These are phyloP conservation scores for Poeciliopsis infans DNA, from an alignment of 2,797 vertebrate genomes.

Conservation along the genomic window DNA sequence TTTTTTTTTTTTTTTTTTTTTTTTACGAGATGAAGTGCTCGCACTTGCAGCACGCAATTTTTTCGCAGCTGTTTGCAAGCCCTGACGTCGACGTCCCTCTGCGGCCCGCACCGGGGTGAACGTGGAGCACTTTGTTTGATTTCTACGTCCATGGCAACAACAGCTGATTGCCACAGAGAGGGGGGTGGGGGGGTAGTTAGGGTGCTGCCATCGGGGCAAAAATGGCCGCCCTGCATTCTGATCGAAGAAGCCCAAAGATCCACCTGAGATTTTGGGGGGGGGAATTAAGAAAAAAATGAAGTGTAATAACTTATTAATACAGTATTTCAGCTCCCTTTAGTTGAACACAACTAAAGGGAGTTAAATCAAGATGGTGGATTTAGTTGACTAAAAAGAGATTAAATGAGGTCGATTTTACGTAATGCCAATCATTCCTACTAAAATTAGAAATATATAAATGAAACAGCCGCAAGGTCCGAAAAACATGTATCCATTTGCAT, in stretches of 20 bases:
- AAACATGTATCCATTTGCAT: background rate
- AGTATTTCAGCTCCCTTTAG: background rate
- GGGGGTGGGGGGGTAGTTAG: conserved; percentile 39
- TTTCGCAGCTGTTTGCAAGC: background rate
- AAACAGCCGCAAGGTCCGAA: background rate
- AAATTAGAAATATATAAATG: background rate
- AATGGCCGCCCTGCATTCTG: conserved; percentile 23
- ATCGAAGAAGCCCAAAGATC: conserved; percentile 2
- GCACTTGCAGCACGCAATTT: background rate
- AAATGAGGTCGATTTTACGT: background rate
- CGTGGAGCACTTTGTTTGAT: conserved; percentile 64
- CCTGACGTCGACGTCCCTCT: conserved; percentile 48
- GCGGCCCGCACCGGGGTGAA: conserved; percentile 71
- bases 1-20: background rate
- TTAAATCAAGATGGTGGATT: background rate
- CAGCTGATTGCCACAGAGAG: conserved; percentile 60
- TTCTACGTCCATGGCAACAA: conserved; percentile 56
- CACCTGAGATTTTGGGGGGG: background rate
- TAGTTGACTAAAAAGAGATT: background rate
- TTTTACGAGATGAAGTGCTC: background rate
- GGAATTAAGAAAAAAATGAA: background rate
- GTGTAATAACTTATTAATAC: background rate
- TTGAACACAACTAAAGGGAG: background rate
- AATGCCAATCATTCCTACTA: background rate
- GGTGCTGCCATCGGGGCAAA: conserved; percentile 46